Conservation (phyloP, 1,140 invertebrate genomes). For the Phymorhynchus buccinoides region DNA sequence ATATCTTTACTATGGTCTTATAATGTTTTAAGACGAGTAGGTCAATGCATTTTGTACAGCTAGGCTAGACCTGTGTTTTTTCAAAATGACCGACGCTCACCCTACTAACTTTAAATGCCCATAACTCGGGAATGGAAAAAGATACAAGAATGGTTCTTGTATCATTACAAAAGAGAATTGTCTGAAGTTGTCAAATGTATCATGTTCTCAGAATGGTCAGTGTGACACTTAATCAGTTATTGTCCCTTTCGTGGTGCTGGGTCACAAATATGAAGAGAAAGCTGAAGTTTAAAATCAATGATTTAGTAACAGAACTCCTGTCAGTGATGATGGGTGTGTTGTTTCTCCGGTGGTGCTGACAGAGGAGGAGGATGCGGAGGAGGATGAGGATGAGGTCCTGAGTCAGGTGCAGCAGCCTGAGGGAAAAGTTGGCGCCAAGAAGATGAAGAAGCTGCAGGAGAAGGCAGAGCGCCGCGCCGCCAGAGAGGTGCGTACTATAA, state of each 20-base stretch:
- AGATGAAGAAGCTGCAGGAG: constrained; percentile 67
- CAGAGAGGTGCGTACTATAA: constrained; percentile 84
- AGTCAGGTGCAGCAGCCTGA: constrained; percentile 73
- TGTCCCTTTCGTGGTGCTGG: too few species aligned
- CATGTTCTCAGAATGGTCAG: not conserved
- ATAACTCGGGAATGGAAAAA: too few species aligned
- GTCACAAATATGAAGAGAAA: too few species aligned
- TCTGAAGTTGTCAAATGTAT: too few species aligned
- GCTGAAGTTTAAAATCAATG: not conserved
- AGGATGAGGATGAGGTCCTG: constrained; percentile 62
- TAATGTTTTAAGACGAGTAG: too few species aligned
- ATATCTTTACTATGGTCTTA: too few species aligned
- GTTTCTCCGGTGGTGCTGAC: not conserved
- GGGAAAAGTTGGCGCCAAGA: constrained; percentile 92
- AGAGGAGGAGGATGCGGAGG: constrained; percentile 48
- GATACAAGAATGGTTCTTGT: too few species aligned
- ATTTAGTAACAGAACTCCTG: not conserved
- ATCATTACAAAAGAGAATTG: too few species aligned
- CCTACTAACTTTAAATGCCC: too few species aligned
- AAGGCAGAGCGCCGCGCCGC: constrained; percentile 91
- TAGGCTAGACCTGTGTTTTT: too few species aligned
- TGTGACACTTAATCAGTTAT: not conserved
- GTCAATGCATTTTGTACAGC: too few species aligned
- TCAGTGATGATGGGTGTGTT: not conserved
- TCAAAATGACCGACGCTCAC: too few species aligned